Evolutionary conservation across 2,797 vertebrate species (phyloP), one percentile per base, ranked within the genome.

Genomic region (Fringilla coelebs): DNA sequence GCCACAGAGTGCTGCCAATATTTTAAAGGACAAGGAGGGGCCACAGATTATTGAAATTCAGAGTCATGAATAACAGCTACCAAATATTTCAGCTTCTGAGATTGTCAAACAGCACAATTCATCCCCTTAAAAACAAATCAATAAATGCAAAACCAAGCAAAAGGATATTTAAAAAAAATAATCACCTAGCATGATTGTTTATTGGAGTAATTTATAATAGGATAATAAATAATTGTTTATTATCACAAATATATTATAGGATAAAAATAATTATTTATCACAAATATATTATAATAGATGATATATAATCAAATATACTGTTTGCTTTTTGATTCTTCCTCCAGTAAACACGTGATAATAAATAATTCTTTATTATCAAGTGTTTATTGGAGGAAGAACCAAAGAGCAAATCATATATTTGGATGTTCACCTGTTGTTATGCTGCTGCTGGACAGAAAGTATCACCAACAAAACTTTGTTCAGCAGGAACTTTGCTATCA

Each of bases 1-100:
- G 11, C 40, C 60, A 72, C 45, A 14, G 67, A 55, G 31, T 12
- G 63, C 73, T 93, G 80, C 76, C 52, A 82, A 34, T 57, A 34
- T 73, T 93, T 82, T 57, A 93, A 91, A 91, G 80, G 77, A 76
- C 63, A 91, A 75, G 51, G 36, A 62, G 70, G 43, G 48, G 36
- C 16, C 54, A 43, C n/a, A 21, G 46, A 31, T 58, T 81, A 79
- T 86, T 89, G 61, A 88, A 83, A 76, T 67, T 34, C 31, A 8
- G 68, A 51, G 26, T 36, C 32, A 38, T 58, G 54, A 57, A 51
- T 16, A 85, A 26, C 16, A 82, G 5, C 21, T 90, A 55, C 10
- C 4, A 89, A 88, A 86, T 54, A 62, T 75, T 73, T 66, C 57
- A 57, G 46, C n/a, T 19, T 43, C 52, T 57, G 38, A 18, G 43